Percentiles rank a stretch among this genome's conserved stretches.
These are phyloP conservation scores for Vulpes ferrilata DNA, from an alignment of 2,113 vertebrate species.

Conservation along the genomic window DNA sequence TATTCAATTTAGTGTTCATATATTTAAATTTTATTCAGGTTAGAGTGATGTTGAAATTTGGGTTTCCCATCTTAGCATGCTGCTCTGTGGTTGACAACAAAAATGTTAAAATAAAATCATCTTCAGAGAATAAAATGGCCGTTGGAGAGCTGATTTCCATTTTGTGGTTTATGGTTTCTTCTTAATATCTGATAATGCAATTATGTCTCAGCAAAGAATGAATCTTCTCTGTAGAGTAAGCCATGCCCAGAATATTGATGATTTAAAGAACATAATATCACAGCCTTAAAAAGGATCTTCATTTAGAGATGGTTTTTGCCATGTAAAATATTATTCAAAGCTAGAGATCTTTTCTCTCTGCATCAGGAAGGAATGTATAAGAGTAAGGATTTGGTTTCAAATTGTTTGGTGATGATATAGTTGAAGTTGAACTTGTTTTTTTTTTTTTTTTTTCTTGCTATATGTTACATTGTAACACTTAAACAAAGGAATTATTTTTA, in stretches of 20 bases:
- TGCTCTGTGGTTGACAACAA: conserved; percentile 81
- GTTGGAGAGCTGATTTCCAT: conserved; percentile 87
- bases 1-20: conserved; percentile 82
- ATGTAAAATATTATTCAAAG: conserved; percentile 81
- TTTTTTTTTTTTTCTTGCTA: neutral
- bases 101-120: conserved; percentile 86
- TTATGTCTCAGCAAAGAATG: conserved; percentile 86
- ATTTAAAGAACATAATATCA: conserved; percentile 87
- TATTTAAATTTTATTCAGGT: conserved; percentile 88
- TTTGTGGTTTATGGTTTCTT: conserved; percentile 87
- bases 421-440: neutral
- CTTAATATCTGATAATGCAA: conserved; percentile 89
- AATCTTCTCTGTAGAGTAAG: conserved; percentile 86
- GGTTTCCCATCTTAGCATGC: conserved; percentile 79
- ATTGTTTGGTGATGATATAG: conserved; percentile 55
- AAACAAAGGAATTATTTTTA: neutral
- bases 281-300: conserved; percentile 80
- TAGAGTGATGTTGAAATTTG: conserved; percentile 85
- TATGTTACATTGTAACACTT: neutral
- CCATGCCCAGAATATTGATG: conserved; percentile 84
- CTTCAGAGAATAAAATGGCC: conserved; percentile 84
- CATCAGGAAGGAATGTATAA: conserved; percentile 5
- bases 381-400: conserved; percentile 43
- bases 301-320: conserved; percentile 83
- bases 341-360: conserved; percentile 69